Evolutionary conservation across 2,113 vertebrate species (phyloP).

Genomic region (Cygnus buccinator): DNA sequence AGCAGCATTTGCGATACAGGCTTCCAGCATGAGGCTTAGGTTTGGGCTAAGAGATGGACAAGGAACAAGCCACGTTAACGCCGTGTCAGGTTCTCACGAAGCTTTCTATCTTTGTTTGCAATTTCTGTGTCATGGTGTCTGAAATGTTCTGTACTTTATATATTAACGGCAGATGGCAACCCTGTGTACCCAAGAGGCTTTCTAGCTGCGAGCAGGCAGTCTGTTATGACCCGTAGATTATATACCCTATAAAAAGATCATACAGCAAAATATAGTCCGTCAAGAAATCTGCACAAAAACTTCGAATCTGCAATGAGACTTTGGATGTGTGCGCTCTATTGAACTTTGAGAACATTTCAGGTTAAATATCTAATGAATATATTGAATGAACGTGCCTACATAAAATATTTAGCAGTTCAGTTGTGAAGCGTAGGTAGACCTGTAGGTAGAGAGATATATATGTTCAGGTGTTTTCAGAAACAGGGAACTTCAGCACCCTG

Average conservation of each 20-base stretch:
- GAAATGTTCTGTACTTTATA: constrained; percentile 22
- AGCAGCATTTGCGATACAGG: neutral
- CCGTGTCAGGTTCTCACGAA: neutral
- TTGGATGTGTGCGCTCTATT: neutral
- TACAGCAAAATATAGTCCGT: neutral
- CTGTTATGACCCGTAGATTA: constrained; percentile 5
- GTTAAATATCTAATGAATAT: neutral
- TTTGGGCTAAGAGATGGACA: neutral
- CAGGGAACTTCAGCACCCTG: neutral
- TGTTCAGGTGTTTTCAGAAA: neutral
- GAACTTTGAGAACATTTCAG: neutral
- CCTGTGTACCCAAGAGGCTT: constrained; percentile 18
- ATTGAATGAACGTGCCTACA: neutral
- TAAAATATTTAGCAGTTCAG: neutral
- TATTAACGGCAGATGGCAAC: neutral
- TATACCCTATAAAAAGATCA: neutral
- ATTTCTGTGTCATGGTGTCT: neutral
- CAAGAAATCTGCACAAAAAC: neutral
- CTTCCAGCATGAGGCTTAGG: neutral
- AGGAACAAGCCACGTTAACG: neutral
- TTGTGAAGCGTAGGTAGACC: neutral
- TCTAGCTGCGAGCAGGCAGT: neutral
- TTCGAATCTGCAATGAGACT: neutral
- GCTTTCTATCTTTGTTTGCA: neutral
- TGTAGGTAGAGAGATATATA: neutral